Conservation (phyloP, 2,113 vertebrate genomes). For the Sylvilagus bachmani region DNA sequence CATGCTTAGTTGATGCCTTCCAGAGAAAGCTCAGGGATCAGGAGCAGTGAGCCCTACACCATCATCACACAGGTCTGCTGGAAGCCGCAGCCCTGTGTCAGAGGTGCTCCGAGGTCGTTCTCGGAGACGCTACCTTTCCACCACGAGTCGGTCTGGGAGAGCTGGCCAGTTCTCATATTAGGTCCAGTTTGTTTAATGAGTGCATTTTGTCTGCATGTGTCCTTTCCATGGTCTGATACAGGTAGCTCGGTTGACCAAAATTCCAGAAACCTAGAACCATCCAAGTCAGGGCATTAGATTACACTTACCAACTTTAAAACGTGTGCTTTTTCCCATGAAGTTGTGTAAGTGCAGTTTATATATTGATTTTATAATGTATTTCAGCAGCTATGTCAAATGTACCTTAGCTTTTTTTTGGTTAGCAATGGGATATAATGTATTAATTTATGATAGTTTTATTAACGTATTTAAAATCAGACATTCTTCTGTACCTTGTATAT, state of each 20-base stretch:
- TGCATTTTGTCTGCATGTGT: background rate
- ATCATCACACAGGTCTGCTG: too few relatives aligned
- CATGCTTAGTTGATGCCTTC: too few relatives aligned
- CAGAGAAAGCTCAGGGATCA: too few relatives aligned
- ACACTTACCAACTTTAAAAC: background rate
- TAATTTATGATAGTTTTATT: slow-evolving; percentile 16
- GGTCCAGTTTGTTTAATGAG: background rate
- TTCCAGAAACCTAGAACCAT: background rate
- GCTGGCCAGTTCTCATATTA: background rate
- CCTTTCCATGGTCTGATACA: background rate
- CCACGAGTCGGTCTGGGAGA: background rate
- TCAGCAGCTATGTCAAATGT: background rate
- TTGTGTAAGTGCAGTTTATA: background rate
- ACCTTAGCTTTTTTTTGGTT: background rate
- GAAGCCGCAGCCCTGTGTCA: too few relatives aligned
- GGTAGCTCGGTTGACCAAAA: background rate
- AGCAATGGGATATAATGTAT: background rate
- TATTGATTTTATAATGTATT: background rate
- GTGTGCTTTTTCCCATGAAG: background rate
- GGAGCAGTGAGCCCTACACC: too few relatives aligned
- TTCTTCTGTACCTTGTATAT: slow-evolving; percentile 4
- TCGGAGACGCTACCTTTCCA: background rate
- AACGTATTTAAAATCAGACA: slow-evolving; percentile 23
- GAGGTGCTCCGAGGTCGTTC: too few relatives aligned
- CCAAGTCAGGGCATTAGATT: background rate